These are phyloP conservation scores for Actias luna DNA, from an alignment of 2,888 invertebrate genomes.

Conservation along the genomic window DNA sequence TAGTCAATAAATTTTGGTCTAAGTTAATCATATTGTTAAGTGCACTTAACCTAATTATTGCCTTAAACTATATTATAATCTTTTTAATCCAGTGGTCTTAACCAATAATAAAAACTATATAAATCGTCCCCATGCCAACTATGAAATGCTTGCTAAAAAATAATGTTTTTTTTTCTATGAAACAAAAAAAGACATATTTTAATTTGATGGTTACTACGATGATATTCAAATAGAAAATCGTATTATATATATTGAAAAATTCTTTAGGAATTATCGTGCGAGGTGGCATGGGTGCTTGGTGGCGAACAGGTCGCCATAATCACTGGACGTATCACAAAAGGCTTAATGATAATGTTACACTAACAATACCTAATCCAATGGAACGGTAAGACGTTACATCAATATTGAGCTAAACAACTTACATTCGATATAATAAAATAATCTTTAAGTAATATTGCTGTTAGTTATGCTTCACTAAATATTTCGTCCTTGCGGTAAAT, in stretches of 20 bases:
- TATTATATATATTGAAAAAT: background rate
- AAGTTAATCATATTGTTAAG: slow-evolving; percentile 78
- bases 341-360: slow-evolving; percentile 68
- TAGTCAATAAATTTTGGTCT: slow-evolving; percentile 76
- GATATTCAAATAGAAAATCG: background rate
- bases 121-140: slow-evolving; percentile 47
- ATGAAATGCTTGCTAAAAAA: slow-evolving; percentile 23
- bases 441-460: slow-evolving; percentile 79
- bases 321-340: slow-evolving; percentile 81
- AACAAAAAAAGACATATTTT: background rate
- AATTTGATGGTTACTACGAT: background rate
- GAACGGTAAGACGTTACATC: slow-evolving; percentile 77
- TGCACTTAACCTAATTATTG: slow-evolving; percentile 77
- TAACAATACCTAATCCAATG: slow-evolving; percentile 78
- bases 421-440: slow-evolving; percentile 73
- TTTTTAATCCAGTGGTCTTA: slow-evolving; percentile 67
- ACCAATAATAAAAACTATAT: slow-evolving; percentile 32
- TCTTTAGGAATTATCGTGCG: background rate
- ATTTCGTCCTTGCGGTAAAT: slow-evolving; percentile 56
- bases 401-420: slow-evolving; percentile 77
- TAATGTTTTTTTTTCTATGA: slow-evolving; percentile 20
- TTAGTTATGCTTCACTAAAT: slow-evolving; percentile 73
- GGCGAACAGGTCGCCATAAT: slow-evolving; percentile 33
- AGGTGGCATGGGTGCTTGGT: slow-evolving; percentile 43
- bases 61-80: slow-evolving; percentile 63